Conservation (phyloP, 2,888 invertebrate genomes). For the Coelinius sp. region DNA sequence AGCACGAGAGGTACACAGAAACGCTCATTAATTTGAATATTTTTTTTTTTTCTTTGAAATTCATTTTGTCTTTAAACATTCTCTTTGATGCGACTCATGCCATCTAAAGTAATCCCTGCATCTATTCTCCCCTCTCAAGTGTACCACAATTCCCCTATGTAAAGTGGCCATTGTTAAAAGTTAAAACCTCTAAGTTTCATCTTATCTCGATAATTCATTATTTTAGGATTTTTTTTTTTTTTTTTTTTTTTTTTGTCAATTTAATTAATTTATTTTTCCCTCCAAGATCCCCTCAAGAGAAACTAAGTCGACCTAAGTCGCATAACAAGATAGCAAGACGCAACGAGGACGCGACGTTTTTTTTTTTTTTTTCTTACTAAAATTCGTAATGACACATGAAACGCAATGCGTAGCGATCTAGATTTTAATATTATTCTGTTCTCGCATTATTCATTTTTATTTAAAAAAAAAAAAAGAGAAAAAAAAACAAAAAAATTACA, state of each 20-base stretch:
- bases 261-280: no score
- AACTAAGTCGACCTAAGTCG: slow-evolving; percentile 38
- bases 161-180: slow-evolving; percentile 42
- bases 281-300: slow-evolving; percentile 35
- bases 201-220: slow-evolving; percentile 17
- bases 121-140: not conserved
- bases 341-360: slow-evolving; percentile 40
- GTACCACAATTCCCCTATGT: slow-evolving; percentile 8
- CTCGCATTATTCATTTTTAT: not conserved
- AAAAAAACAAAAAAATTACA: slow-evolving; percentile 1
- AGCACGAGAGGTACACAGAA: slow-evolving; percentile 10
- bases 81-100: slow-evolving; percentile 7
- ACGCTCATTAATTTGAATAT: slow-evolving; percentile 9
- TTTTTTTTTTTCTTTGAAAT: not conserved
- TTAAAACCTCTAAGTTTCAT: slow-evolving; percentile 39
- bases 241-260: slow-evolving; percentile 8
- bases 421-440: slow-evolving; percentile 26
- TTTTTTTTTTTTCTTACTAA: slow-evolving; percentile 30
- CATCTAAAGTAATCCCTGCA: not conserved
- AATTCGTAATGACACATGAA: slow-evolving; percentile 35
- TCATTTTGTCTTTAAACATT: slow-evolving; percentile 6
- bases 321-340: slow-evolving; percentile 42
- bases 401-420: slow-evolving; percentile 36
- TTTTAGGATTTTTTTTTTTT: slow-evolving; percentile 15
- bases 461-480: slow-evolving; percentile 20